Percentiles rank a stretch among this genome's conserved stretches.
Evolutionary conservation across 2,113 vertebrate species (phyloP).

Genomic region (crab-eating macaque (Macaca fascicularis)): T2T-MFA8v1.1 NC_088395.1:104498001-104498500

Average conservation of each 20-base stretch:
- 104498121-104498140: background rate
- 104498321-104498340: background rate
- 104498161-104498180: background rate
- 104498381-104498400: background rate
- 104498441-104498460: background rate
- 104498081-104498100: background rate
- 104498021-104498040: background rate
- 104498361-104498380: background rate
- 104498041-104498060: background rate
- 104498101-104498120: background rate
- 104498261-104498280: constrained; percentile 3
- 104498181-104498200: background rate
- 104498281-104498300: background rate
- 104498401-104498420: background rate
- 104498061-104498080: background rate
- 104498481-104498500: background rate
- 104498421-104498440: constrained; percentile 31
- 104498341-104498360: constrained; percentile 23
- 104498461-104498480: background rate
- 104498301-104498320: background rate
- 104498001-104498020: background rate
- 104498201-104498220: background rate
- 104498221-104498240: background rate
- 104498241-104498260: background rate
- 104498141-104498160: background rate